Evolutionary conservation across 2,113 vertebrate genomes (phyloP).

Genomic region (Glareola pratincola): DNA sequence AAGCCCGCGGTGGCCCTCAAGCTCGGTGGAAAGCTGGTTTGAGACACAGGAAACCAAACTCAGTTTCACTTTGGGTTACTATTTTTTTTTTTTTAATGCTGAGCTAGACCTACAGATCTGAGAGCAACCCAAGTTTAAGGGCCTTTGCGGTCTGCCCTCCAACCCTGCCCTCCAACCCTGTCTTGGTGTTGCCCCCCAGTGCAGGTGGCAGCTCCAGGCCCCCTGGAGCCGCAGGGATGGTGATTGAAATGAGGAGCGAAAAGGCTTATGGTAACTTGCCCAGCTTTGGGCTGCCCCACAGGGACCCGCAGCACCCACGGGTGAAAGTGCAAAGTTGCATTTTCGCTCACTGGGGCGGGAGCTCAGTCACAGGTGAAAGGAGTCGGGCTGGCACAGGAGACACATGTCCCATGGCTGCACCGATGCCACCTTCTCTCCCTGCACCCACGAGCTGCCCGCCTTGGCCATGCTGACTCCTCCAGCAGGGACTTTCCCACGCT

Average conservation of each 20-base stretch:
- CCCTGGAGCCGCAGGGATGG: accelerated
- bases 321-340: not conserved
- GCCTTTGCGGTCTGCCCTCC: not conserved
- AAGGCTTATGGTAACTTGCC: accelerated
- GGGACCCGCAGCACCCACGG: not conserved
- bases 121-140: not conserved
- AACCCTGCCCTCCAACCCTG: too few species aligned
- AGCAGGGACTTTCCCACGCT: not conserved
- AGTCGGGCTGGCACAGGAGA: not conserved
- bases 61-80: not conserved
- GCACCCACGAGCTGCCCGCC: accelerated
- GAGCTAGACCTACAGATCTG: not conserved
- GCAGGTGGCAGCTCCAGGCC: accelerated
- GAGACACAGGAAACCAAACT: constrained; percentile 15
- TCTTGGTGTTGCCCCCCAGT: accelerated
- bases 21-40: not conserved
- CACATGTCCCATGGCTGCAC: accelerated
- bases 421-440: not conserved
- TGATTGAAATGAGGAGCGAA: not conserved
- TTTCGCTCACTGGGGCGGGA: accelerated
- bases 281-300: accelerated
- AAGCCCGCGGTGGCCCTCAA: not conserved
- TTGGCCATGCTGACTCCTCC: not conserved
- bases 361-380: not conserved
- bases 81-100: not conserved